Evolutionary conservation across 2,113 vertebrate genomes (phyloP).

Genomic region (Hemibagrus wyckioides): DNA sequence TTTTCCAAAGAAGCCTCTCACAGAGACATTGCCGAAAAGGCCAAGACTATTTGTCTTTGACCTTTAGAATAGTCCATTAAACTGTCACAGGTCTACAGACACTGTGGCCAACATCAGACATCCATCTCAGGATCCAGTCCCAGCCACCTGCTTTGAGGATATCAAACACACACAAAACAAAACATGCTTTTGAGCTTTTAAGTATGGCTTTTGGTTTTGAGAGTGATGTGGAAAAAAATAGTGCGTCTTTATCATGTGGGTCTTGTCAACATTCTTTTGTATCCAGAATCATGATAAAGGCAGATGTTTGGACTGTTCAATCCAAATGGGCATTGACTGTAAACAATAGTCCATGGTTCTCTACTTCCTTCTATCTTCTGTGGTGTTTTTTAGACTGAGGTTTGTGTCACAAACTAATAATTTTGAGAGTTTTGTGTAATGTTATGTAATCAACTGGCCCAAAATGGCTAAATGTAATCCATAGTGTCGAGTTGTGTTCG

Average conservation of each 20-base stretch:
- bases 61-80: neutral
- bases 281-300: constrained; percentile 32
- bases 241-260: constrained; percentile 34
- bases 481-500: neutral
- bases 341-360: constrained; percentile 10
- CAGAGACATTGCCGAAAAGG: constrained; percentile 26
- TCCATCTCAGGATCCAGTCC: neutral
- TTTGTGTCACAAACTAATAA: neutral
- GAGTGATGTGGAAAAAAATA: constrained; percentile 28
- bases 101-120: neutral
- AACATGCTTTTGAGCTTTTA: constrained; percentile 8
- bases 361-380: neutral
- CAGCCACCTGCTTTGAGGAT: constrained; percentile 7
- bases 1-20: neutral
- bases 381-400: neutral
- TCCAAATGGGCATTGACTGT: neutral
- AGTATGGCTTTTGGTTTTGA: constrained; percentile 13
- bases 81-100: neutral
- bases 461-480: neutral
- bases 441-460: neutral
- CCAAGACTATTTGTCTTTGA: constrained; percentile 7
- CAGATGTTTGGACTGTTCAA: constrained; percentile 21
- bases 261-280: constrained; percentile 35
- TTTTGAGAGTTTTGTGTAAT: neutral
- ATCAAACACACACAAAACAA: constrained; percentile 16